Evolutionary conservation across 1,140 invertebrate species (phyloP), one percentile per base, ranked within the genome.

Genomic region (Camponotus floridanus): DNA sequence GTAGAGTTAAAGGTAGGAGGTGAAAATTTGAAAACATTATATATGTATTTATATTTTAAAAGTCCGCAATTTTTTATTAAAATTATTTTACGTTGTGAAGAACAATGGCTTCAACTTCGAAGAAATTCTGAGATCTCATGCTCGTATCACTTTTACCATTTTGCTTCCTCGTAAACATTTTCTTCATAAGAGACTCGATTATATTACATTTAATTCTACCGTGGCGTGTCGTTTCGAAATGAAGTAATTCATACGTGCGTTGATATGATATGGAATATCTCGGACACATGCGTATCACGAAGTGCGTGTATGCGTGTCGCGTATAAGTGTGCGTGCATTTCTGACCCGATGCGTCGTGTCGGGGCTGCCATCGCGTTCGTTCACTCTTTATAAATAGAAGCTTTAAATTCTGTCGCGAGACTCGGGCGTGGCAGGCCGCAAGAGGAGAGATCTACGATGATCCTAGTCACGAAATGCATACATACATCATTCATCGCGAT

Each of bases 361-460:
- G 83, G 42, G 42, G 73, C 81, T 80, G 85, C 67, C 65, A 64
- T 79, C 71, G 88, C 86, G 92, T 92, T 92, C 92, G 90, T 93
- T 94, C 93, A 89, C 92, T 92, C 90, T 92, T 93, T 93, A 94
- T 93, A 94, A 94, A 94, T 94, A 94, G 92, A 90, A 86, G 79
- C 65, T 84, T 90, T 76, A 89, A 90, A 87, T 88, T 88, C 90
- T 87, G 90, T 91, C 90, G 87, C 83, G 83, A 74, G 48, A 6
- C 48, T 78, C 87, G 91, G 92, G 90, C 87, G 91, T 92, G 89
- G 88, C 92, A 84, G 73, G 51, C 74, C 67, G 73, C 67, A 18
- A 55, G 48, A 86, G 57, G 26, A 78, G 55, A 51, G 89, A 87
- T 87, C 89, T 78, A 83, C 76, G 81, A 45, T 67, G 85, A 87